Evolutionary conservation across 2,888 invertebrate species (phyloP).

Genomic region (Xylota sylvarum): DNA sequence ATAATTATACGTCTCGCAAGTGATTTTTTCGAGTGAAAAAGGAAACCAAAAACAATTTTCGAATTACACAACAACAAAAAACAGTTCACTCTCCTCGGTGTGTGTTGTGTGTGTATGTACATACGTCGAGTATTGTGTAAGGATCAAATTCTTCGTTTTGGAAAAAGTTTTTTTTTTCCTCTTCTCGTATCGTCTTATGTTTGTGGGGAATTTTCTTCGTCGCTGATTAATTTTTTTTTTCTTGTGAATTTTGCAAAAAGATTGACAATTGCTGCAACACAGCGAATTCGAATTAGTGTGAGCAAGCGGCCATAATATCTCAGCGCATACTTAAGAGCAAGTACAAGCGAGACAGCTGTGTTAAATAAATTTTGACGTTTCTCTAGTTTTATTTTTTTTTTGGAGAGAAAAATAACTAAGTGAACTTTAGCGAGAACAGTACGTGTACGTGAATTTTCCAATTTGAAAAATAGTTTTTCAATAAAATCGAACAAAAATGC

Average conservation of each 20-base stretch:
- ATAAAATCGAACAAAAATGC: constrained; percentile 61
- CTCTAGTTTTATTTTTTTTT: neutral
- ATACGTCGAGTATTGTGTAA: constrained; percentile 29
- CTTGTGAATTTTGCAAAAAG: constrained; percentile 42
- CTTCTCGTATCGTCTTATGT: neutral
- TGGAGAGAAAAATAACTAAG: neutral
- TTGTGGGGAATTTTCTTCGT: constrained; percentile 26
- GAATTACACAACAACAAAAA: constrained; percentile 46
- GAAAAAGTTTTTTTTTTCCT: constrained; percentile 22
- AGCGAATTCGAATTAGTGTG: constrained; percentile 2
- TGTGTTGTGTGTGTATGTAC: constrained; percentile 15
- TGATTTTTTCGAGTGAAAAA: constrained; percentile 14
- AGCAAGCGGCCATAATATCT: constrained; percentile 23
- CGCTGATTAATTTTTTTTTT: constrained; percentile 11
- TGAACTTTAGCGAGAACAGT: constrained; percentile 22
- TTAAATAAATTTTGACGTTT: constrained; percentile 50
- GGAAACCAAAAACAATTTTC: constrained; percentile 11
- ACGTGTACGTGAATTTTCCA: constrained; percentile 45
- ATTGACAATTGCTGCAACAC: constrained; percentile 39
- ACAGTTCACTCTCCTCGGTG: constrained; percentile 25
- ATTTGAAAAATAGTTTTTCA: constrained; percentile 41
- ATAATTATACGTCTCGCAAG: constrained; percentile 7
- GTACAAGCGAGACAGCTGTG: constrained; percentile 48
- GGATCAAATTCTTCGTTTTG: neutral
- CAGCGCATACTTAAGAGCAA: neutral